Evolutionary conservation across 2,113 vertebrate species (phyloP).

Genomic region (Desmodus rotundus): DNA sequence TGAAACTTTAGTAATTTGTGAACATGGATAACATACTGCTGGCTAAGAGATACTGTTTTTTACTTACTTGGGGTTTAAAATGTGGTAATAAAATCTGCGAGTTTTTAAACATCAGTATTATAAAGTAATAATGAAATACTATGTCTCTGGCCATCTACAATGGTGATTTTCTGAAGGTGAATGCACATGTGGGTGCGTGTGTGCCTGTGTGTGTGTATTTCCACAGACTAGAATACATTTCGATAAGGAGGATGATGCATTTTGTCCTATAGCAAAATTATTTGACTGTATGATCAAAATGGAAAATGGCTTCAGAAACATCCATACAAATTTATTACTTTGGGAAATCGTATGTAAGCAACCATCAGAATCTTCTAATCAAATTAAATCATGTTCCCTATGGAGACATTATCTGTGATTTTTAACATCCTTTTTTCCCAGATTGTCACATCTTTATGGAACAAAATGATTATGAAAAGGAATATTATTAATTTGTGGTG

Average conservation of each 20-base stretch:
- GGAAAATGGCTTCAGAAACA: background rate
- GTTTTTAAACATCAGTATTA: constrained; percentile 41
- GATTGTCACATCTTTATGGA: constrained; percentile 46
- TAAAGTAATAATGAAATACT: background rate
- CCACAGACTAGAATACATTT: background rate
- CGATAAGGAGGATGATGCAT: background rate
- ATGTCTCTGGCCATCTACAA: background rate
- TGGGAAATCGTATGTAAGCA: constrained; percentile 40
- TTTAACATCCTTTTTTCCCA: constrained; percentile 29
- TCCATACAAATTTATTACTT: background rate
- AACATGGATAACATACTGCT: constrained; percentile 42
- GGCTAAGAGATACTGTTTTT: constrained; percentile 35
- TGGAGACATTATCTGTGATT: background rate
- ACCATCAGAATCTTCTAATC: constrained; percentile 44
- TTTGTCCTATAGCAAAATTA: background rate
- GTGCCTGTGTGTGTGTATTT: background rate
- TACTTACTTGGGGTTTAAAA: constrained; percentile 44
- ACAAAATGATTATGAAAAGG: constrained; percentile 49
- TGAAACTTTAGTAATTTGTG: constrained; percentile 64
- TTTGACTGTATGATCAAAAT: constrained; percentile 32
- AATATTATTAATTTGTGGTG: constrained; percentile 48
- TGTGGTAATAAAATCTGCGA: constrained; percentile 12
- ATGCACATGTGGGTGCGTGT: background rate
- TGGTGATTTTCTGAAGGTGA: background rate
- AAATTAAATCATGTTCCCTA: constrained; percentile 37